Evolutionary conservation across 2,797 vertebrate species (phyloP).

Genomic region (Pogonophryne albipinna): DNA sequence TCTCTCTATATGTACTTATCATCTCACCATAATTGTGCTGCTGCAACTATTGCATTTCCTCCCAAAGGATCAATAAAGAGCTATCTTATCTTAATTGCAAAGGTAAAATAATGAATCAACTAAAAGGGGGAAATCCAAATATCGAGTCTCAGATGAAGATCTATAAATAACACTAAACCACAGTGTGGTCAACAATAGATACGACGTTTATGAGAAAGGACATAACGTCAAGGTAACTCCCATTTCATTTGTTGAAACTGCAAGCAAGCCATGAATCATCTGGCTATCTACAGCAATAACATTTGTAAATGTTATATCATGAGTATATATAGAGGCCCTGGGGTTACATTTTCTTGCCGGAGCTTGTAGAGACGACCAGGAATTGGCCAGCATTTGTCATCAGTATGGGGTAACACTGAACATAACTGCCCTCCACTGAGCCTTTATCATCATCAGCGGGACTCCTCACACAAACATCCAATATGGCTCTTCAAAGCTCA

Average conservation of each 20-base stretch:
- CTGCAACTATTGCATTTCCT: neutral
- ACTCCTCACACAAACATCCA: conserved; percentile 53
- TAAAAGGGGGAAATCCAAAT: conserved; percentile 3
- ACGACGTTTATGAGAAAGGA: conserved; percentile 3
- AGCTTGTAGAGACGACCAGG: conserved; percentile 24
- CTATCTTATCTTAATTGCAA: conserved; percentile 4
- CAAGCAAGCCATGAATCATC: conserved; percentile 15
- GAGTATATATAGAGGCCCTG: neutral
- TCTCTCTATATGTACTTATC: neutral
- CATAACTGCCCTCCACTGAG: conserved; percentile 33
- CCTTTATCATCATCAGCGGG: conserved; percentile 68
- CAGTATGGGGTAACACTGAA: conserved; percentile 7
- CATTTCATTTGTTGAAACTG: conserved; percentile 4
- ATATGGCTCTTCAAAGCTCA: conserved; percentile 48
- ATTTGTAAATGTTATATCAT: neutral
- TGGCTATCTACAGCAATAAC: conserved; percentile 9
- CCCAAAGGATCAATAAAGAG: neutral
- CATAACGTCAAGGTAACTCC: conserved; percentile 7
- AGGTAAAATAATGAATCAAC: conserved; percentile 7
- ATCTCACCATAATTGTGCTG: neutral
- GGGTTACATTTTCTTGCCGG: conserved; percentile 10
- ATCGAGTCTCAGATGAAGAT: neutral
- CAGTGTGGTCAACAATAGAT: conserved; percentile 7
- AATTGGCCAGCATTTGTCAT: conserved; percentile 44
- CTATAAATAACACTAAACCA: neutral